Evolutionary conservation across 2,113 vertebrate species (phyloP).

Genomic region (Barbus barbus): DNA sequence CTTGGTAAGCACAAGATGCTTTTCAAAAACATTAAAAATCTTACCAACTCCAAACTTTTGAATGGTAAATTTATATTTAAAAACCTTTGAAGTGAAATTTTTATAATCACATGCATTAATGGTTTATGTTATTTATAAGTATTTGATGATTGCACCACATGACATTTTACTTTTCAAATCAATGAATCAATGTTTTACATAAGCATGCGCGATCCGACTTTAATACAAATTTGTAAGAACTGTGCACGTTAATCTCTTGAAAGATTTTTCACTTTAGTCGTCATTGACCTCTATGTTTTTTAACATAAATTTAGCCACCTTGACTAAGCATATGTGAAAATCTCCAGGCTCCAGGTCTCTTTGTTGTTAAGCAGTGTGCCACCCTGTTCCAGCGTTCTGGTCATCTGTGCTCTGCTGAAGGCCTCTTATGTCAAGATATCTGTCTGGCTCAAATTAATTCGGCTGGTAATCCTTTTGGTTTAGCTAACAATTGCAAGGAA

Average conservation of each 20-base stretch:
- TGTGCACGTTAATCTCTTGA: background rate
- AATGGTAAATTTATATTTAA: too few relatives aligned
- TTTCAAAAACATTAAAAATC: too few relatives aligned
- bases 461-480: constrained; percentile 69
- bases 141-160: too few relatives aligned
- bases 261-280: background rate
- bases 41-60: too few relatives aligned
- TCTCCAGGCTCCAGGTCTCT: background rate
- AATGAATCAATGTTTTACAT: too few relatives aligned
- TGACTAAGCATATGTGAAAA: background rate
- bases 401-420: constrained; percentile 3
- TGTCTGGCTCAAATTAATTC: constrained; percentile 59
- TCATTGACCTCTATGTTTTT: background rate
- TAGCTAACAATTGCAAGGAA: constrained; percentile 73
- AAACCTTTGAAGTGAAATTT: too few relatives aligned
- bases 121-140: too few relatives aligned
- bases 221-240: too few relatives aligned
- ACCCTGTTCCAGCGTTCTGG: background rate
- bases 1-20: too few relatives aligned
- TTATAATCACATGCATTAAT: too few relatives aligned
- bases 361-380: constrained; percentile 24
- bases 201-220: too few relatives aligned
- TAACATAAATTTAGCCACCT: background rate
- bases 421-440: constrained; percentile 56
- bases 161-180: too few relatives aligned